Evolutionary conservation across 2,888 invertebrate genomes (phyloP).

Genomic region (Protodeltote pygarga): DNA sequence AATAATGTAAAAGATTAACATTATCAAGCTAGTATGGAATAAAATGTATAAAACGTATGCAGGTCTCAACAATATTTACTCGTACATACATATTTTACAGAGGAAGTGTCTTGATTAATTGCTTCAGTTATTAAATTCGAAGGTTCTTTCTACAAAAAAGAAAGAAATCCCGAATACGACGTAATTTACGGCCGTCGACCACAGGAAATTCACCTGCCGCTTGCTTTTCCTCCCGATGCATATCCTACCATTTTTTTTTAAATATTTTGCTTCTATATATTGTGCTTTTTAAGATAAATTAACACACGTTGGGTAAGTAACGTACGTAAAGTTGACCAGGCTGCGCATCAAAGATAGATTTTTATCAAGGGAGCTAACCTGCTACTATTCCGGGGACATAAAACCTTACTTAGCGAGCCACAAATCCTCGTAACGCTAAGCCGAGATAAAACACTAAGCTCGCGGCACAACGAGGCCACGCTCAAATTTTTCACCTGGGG

Average conservation of each 20-base stretch:
- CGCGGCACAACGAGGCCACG: constrained; percentile 76
- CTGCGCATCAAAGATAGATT: constrained; percentile 62
- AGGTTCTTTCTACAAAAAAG: constrained; percentile 65
- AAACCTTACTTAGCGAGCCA: constrained; percentile 86
- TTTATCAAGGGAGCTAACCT: constrained; percentile 80
- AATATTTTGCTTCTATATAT: constrained; percentile 40
- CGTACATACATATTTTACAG: constrained; percentile 23
- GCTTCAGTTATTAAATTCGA: constrained; percentile 61
- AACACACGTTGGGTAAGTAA: neutral
- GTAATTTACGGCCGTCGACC: constrained; percentile 81
- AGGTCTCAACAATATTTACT: constrained; percentile 7
- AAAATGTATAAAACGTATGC: too few species aligned
- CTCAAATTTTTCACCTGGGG: constrained; percentile 84
- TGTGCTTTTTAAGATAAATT: constrained; percentile 10
- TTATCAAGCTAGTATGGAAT: too few species aligned
- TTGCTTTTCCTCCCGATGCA: constrained; percentile 51
- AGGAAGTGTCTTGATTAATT: constrained; percentile 58
- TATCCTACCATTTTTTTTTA: constrained; percentile 47
- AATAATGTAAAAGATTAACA: too few species aligned
- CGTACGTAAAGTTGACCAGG: constrained; percentile 17
- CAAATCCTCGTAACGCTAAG: constrained; percentile 86
- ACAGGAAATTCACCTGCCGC: constrained; percentile 72
- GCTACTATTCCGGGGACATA: constrained; percentile 81
- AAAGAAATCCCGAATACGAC: constrained; percentile 75
- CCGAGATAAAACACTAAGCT: constrained; percentile 86